Conservation (phyloP, 2,113 vertebrate genomes). For the Struthio camelus region DNA sequence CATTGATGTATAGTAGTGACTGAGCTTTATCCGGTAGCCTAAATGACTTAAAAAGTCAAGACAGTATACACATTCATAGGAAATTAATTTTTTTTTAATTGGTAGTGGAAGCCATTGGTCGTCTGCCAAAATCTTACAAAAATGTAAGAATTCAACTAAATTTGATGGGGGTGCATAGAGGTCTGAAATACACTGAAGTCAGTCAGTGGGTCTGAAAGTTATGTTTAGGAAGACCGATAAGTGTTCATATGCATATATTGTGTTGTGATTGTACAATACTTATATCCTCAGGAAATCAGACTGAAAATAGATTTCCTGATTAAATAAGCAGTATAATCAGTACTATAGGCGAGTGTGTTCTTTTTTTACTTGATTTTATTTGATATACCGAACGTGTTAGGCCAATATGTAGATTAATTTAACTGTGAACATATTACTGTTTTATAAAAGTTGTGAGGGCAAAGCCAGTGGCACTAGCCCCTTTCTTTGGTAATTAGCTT, state of each 20-base stretch:
- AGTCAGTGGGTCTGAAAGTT: neutral
- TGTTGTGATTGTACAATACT: neutral
- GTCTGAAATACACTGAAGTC: no score
- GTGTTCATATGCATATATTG: fast-evolving
- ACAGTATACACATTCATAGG: fast-evolving
- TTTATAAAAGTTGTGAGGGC: neutral
- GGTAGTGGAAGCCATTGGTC: fast-evolving
- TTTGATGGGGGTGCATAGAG: neutral
- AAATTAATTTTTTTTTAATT: neutral
- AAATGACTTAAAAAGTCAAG: neutral
- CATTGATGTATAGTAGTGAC: fast-evolving
- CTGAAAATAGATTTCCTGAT: neutral
- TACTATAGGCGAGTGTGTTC: neutral
- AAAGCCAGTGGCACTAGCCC: neutral
- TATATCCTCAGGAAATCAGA: neutral
- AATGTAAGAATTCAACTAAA: neutral
- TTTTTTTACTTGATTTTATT: neutral
- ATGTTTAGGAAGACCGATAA: neutral
- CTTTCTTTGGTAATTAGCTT: neutral
- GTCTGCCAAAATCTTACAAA: neutral
- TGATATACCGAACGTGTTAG: no score
- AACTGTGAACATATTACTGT: neutral
- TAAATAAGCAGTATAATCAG: neutral
- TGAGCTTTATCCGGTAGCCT: neutral
- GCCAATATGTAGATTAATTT: neutral